These are phyloP conservation scores for Falco columbarius DNA, from an alignment of 2,797 vertebrate genomes.

Conservation along the genomic window DNA sequence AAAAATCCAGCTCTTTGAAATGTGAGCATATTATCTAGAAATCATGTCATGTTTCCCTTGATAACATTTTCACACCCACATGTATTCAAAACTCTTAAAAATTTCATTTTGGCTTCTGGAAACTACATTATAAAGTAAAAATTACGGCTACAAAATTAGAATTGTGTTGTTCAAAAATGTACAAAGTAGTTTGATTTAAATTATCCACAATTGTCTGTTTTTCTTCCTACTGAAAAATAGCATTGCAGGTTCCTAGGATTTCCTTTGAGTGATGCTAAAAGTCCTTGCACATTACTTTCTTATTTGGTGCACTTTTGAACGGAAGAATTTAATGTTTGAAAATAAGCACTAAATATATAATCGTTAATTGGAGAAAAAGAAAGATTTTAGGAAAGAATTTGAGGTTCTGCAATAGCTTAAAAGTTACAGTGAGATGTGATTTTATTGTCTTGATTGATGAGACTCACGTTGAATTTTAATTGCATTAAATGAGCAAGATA, in stretches of 20 bases:
- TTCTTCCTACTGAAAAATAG: conserved; percentile 12
- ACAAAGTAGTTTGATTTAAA: conserved; percentile 51
- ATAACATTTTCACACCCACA: conserved; percentile 20
- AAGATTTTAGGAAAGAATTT: neutral
- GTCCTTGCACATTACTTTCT: conserved; percentile 12
- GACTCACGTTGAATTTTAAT: conserved; percentile 55
- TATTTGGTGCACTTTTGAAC: conserved; percentile 47
- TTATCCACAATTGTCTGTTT: conserved; percentile 56
- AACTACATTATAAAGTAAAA: conserved; percentile 35
- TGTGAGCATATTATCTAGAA: neutral
- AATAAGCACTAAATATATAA: conserved; percentile 51
- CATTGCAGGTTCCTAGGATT: neutral
- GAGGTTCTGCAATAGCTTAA: neutral
- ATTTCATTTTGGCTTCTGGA: conserved; percentile 40
- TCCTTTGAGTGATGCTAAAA: conserved; percentile 41
- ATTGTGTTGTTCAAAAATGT: conserved; percentile 10
- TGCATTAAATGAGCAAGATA: conserved; percentile 49
- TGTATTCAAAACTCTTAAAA: conserved; percentile 8
- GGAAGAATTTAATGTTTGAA: conserved; percentile 41
- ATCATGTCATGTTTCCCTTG: conserved; percentile 26
- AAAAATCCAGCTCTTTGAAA: conserved; percentile 11
- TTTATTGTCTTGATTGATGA: conserved; percentile 48
- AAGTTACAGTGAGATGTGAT: neutral
- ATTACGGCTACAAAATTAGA: conserved; percentile 35
- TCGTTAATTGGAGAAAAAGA: conserved; percentile 4